Base-by-base conservation (phyloP, 1,140 invertebrate genomes). In the Drosophila biarmipes region DNA sequence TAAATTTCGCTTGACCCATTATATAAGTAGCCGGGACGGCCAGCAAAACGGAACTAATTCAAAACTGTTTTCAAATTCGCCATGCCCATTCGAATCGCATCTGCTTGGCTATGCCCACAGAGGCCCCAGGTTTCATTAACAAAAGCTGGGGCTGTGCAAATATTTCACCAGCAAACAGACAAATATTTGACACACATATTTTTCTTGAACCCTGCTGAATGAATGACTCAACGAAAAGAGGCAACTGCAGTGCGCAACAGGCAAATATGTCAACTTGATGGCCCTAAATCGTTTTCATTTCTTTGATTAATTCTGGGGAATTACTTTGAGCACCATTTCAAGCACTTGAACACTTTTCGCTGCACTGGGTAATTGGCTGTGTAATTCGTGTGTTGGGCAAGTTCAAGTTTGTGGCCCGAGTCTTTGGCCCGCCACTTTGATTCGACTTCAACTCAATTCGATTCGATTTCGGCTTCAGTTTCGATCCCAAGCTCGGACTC, bases 351-450 rank as follows among this genome's bases (percentile, higher is more conserved):
- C 68, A 63, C 48, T 55, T 21, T 43, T 56, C n/a, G 17, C n/a
- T 69, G 52, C 42, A 66, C 40, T 52, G 37, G 48, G 51, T 52
- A 67, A 62, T 51, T 59, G 51, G 48, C 63, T 49, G 3, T 24
- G 24, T 24, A 24, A 24, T 24, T 42, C 45, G 42, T 17, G 14
- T 69, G 64, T 55, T 62, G 35, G 31, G 56, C 82, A 91, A 91
- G 90, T 91, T 91, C 90, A 91, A 91, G 90, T 91, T 91, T 91
- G 81, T 78, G 46, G 72, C 74, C 78, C 56, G 53, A 84, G 76
- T 80, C 81, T 78, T 89, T 81, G 55, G 75, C 54, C 54, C 49
- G 58, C 34, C 63, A 52, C 69, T 38, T 54, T 42, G 63, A 71
- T 69, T 45, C 17, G 12, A 19, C 40, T 68, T 58, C 55, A 31